A percentile compares a stretch with the other conserved stretches of the same genome.
These are phyloP conservation scores for Ormyrus nitidulus DNA, from an alignment of 2,888 invertebrate genomes.

Conservation along the genomic window DNA sequence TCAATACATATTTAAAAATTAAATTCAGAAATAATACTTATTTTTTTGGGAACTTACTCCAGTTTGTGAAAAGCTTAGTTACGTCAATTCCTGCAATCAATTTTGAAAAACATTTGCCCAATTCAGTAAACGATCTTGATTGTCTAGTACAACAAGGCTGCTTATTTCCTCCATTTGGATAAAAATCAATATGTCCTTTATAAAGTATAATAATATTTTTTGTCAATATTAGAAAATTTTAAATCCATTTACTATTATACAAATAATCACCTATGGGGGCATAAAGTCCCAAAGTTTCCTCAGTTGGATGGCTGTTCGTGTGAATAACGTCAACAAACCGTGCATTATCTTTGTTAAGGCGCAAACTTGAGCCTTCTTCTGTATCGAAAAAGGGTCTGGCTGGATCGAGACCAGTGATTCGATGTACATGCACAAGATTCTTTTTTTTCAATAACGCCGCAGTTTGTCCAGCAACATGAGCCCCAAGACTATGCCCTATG, in stretches of 20 bases:
- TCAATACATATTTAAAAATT: too few species aligned
- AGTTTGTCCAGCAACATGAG: conserved; percentile 38
- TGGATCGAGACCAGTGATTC: conserved; percentile 45
- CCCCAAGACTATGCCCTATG: conserved; percentile 31
- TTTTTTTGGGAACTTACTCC: neutral
- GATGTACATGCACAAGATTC: neutral
- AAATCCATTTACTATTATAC: conserved; percentile 65
- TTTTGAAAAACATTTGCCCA: neutral
- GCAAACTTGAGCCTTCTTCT: conserved; percentile 67
- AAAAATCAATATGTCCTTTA: conserved; percentile 79
- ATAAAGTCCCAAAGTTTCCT: conserved; percentile 79
- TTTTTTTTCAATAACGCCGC: neutral
- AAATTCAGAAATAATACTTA: too few species aligned
- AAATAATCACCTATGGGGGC: conserved; percentile 76
- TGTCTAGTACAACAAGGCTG: conserved; percentile 80
- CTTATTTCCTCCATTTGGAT: conserved; percentile 82
- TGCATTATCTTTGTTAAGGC: conserved; percentile 78
- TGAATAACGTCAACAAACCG: conserved; percentile 81
- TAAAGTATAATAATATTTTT: too few species aligned
- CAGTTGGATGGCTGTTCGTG: conserved; percentile 78
- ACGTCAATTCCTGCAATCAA: neutral
- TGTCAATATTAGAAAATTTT: too few species aligned
- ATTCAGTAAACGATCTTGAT: conserved; percentile 49
- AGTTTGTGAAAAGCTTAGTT: neutral
- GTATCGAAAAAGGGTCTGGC: conserved; percentile 41